These are phyloP conservation scores for Sympetrum striolatum DNA, from an alignment of 2,888 invertebrate genomes.

Conservation along the genomic window DNA sequence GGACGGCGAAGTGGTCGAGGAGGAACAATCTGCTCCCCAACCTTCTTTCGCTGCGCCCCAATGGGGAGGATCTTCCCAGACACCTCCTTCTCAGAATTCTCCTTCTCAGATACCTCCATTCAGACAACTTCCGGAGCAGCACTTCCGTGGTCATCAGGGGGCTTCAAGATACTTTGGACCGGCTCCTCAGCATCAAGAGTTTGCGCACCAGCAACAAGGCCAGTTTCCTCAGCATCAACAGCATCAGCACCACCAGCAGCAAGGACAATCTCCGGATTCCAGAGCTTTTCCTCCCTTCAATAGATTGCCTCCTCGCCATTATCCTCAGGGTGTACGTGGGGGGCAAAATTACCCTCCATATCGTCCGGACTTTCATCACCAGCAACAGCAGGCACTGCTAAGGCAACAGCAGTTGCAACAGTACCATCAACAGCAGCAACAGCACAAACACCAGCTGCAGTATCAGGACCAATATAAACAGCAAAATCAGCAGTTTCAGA, in stretches of 20 bases:
- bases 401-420: constrained; percentile 57
- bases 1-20: background rate
- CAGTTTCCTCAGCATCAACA: constrained; percentile 56
- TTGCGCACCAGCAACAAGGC: constrained; percentile 57
- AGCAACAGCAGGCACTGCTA: constrained; percentile 50
- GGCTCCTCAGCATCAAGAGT: constrained; percentile 56
- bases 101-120: constrained; percentile 39
- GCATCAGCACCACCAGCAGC: constrained; percentile 56
- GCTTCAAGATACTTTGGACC: constrained; percentile 16
- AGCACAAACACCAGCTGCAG: constrained; percentile 64
- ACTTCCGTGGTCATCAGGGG: constrained; percentile 46
- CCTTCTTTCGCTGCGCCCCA: constrained; percentile 65
- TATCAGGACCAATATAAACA: constrained; percentile 58
- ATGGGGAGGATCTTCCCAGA: constrained; percentile 42
- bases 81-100: too few species aligned
- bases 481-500: background rate
- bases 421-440: constrained; percentile 62
- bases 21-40: constrained; percentile 66
- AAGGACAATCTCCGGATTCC: constrained; percentile 56
- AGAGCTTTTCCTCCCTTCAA: constrained; percentile 44
- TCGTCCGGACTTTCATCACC: constrained; percentile 63
- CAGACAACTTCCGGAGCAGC: constrained; percentile 43
- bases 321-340: constrained; percentile 53
- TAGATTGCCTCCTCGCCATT: constrained; percentile 34
- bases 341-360: constrained; percentile 60